Evolutionary conservation across 2,888 invertebrate species (phyloP).

Genomic region (Drosophila nigricruria): DNA sequence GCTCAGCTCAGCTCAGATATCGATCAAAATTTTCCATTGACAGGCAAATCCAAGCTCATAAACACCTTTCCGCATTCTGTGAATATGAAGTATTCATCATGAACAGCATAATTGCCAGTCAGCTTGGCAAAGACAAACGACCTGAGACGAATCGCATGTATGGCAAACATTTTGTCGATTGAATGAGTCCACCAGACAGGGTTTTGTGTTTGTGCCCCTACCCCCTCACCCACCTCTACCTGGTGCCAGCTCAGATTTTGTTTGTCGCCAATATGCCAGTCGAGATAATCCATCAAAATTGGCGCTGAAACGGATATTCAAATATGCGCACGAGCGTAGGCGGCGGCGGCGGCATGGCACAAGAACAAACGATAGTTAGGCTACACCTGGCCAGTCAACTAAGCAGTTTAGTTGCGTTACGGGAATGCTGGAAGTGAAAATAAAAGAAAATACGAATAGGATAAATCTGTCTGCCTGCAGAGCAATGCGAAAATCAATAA

Average conservation of each 20-base stretch:
- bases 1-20: slow-evolving; percentile 30
- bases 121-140: slow-evolving; percentile 62
- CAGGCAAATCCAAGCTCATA: slow-evolving; percentile 53
- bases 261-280: slow-evolving; percentile 55
- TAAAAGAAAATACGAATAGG: not conserved
- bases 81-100: slow-evolving; percentile 51
- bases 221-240: too few relatives aligned
- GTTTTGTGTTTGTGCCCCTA: not conserved
- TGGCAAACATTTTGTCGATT: slow-evolving; percentile 31
- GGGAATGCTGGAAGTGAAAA: not conserved
- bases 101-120: slow-evolving; percentile 46
- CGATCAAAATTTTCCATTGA: slow-evolving; percentile 58
- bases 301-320: slow-evolving; percentile 59
- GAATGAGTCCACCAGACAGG: slow-evolving; percentile 23
- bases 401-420: not conserved
- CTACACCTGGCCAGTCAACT: not conserved
- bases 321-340: slow-evolving; percentile 15
- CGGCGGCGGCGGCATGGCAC: not conserved
- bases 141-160: slow-evolving; percentile 58
- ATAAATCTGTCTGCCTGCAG: not conserved
- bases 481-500: slow-evolving; percentile 1
- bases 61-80: slow-evolving; percentile 77
- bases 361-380: not conserved
- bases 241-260: too few relatives aligned
- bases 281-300: slow-evolving; percentile 70